Percentiles rank a stretch among this genome's conserved stretches.
phyloP scores from a whole-genome alignment of 2,113 vertebrate species.

The Eurypyga helias region DNA sequence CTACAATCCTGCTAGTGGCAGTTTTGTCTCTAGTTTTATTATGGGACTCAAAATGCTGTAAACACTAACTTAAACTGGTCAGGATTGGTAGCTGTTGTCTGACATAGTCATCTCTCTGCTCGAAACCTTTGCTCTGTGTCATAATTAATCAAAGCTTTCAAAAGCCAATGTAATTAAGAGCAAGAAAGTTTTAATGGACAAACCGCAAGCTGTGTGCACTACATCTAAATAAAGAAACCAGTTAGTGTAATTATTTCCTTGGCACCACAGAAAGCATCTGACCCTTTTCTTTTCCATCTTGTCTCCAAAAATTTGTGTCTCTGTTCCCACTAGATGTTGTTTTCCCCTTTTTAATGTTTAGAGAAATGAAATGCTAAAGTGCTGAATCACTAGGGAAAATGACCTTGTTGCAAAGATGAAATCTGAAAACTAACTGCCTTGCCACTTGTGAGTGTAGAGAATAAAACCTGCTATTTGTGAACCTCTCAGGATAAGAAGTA shows the following conservation, averaged over 20 bases:
- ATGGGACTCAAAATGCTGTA: background rate
- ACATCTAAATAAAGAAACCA: background rate
- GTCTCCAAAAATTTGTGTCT: background rate
- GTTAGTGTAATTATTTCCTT: background rate
- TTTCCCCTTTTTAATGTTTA: background rate
- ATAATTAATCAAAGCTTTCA: conserved; percentile 37
- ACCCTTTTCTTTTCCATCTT: background rate
- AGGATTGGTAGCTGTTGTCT: background rate
- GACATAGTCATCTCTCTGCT: background rate
- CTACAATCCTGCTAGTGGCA: background rate
- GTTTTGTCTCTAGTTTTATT: background rate
- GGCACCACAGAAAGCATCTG: background rate
- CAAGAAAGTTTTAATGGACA: background rate
- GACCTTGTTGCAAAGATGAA: conserved; percentile 19
- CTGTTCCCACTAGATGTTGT: background rate
- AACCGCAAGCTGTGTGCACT: background rate
- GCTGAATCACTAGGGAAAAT: background rate
- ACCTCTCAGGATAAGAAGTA: background rate
- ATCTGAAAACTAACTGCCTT: background rate
- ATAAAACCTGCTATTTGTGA: conserved; percentile 32
- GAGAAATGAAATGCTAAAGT: background rate
- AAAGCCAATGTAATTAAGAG: conserved; percentile 38
- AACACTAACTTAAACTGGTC: background rate
- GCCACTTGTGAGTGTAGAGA: background rate
- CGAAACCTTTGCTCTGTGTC: background rate